Conservation (phyloP, 2,113 vertebrate genomes). For the Osmerus mordax region DNA sequence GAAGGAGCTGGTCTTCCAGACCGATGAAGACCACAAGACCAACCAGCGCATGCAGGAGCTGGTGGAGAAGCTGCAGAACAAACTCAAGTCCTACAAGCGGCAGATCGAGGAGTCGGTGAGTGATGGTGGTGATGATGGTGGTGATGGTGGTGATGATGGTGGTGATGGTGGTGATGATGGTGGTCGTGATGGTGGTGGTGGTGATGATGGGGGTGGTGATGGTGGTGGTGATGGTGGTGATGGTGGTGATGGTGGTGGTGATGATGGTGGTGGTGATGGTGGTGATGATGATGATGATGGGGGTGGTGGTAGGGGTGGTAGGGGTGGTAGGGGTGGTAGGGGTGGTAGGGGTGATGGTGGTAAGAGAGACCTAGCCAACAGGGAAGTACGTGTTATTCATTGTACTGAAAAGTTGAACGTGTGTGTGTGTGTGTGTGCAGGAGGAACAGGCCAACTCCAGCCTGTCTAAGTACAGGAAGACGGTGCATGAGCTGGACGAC, state of each 20-base stretch:
- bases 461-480: conserved; percentile 67
- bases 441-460: conserved; percentile 71
- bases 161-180: background rate
- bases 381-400: background rate
- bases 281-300: too few species aligned
- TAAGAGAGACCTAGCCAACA: background rate
- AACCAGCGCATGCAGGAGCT: conserved; percentile 70
- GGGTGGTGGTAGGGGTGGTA: too few species aligned
- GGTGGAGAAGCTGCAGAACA: conserved; percentile 71
- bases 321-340: too few species aligned
- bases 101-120: conserved; percentile 64
- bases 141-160: background rate
- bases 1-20: conserved; percentile 72
- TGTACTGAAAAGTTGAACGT: background rate
- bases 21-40: conserved; percentile 71
- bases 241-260: background rate
- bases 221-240: background rate
- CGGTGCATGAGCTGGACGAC: conserved; percentile 48
- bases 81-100: conserved; percentile 69
- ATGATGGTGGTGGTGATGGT: background rate
- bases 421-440: conserved; percentile 34
- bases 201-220: too few species aligned
- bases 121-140: background rate
- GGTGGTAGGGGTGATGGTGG: too few species aligned
- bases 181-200: too few species aligned